These are phyloP conservation scores for Heloderma charlesbogerti DNA, from an alignment of 2,113 vertebrate species.

Conservation along the genomic window DNA sequence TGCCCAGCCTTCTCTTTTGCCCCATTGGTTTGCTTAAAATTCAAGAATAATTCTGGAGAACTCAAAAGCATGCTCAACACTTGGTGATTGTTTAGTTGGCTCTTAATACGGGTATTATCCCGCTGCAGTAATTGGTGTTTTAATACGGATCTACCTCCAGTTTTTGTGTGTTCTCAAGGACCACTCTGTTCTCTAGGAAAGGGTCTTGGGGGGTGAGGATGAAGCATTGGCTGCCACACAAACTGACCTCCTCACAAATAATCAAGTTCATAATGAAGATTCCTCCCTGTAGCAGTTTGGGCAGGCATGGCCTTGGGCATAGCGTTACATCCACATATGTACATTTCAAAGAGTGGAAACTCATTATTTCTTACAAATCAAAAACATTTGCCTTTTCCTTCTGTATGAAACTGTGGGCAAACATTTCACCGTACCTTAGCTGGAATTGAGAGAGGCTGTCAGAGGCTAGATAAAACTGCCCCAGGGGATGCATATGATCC, in stretches of 20 bases:
- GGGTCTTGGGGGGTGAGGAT: not conserved
- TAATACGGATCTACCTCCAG: not conserved
- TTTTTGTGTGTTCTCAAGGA: not conserved
- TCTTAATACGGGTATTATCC: not conserved
- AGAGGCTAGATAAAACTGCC: not conserved
- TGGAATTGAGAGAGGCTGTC: not conserved
- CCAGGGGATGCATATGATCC: not conserved
- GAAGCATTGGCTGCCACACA: not conserved
- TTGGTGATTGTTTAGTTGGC: not conserved
- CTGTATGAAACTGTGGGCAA: not conserved
- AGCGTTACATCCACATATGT: not conserved
- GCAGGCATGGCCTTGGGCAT: too few relatives aligned
- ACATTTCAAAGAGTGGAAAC: not conserved
- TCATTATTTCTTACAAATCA: not conserved
- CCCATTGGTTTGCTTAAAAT: not conserved
- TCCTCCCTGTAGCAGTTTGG: not conserved
- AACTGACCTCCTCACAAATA: not conserved
- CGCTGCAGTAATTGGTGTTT: not conserved
- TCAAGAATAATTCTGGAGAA: not conserved
- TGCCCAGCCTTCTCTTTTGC: not conserved
- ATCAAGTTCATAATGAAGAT: not conserved
- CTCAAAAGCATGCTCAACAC: not conserved
- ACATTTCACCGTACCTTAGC: not conserved
- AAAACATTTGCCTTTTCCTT: not conserved
- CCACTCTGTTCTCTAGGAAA: not conserved